These are phyloP conservation scores for Chionis minor DNA, from an alignment of 2,113 vertebrate species.

Conservation along the genomic window DNA sequence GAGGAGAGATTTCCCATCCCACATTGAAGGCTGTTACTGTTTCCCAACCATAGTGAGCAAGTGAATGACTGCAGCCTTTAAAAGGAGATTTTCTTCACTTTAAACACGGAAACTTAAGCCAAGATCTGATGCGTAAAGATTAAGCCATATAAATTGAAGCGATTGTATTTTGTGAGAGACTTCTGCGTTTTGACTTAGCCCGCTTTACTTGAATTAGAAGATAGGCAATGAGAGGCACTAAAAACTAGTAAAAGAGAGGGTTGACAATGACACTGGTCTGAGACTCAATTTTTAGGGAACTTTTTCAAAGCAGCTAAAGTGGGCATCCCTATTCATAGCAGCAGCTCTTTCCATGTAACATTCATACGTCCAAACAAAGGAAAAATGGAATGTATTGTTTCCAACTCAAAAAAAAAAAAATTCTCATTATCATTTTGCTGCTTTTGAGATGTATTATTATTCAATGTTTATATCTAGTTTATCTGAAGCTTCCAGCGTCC, in stretches of 20 bases:
- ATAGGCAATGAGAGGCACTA: neutral
- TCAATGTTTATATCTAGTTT: neutral
- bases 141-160: neutral
- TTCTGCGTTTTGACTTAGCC: neutral
- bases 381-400: neutral
- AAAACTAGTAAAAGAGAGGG: neutral
- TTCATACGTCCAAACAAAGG: neutral
- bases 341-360: neutral
- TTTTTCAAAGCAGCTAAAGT: neutral
- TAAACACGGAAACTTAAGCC: neutral
- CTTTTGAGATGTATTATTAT: neutral
- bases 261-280: neutral
- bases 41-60: neutral
- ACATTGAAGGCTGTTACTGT: neutral
- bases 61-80: neutral
- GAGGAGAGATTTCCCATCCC: neutral
- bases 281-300: neutral
- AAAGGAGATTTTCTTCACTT: neutral
- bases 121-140: slow-evolving; percentile 8
- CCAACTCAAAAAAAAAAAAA: neutral
- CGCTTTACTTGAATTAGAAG: neutral
- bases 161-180: neutral
- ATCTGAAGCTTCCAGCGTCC: neutral
- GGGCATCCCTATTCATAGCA: neutral
- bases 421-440: neutral